Evolutionary conservation across 1,140 invertebrate genomes (phyloP), one percentile per base, ranked within the genome.

Genomic region (Mya arenaria): DNA sequence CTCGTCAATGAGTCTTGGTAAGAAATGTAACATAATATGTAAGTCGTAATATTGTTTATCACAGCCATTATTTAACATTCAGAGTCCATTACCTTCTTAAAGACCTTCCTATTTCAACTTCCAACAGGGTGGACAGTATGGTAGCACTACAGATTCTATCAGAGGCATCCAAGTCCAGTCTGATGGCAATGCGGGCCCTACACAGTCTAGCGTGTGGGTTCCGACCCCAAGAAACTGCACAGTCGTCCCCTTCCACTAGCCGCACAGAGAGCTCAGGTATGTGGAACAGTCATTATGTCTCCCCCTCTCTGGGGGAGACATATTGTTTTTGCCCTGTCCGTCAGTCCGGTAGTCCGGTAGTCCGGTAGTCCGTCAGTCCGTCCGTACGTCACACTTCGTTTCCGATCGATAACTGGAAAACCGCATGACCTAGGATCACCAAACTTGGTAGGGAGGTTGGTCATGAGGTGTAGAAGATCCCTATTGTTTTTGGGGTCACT

Each of bases 1-100:
- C 86, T 92, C 13, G 88, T 89, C 36, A 87, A 86, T 82, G 92
- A 92, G 83, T 92, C 84, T 44, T 92, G 92, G 92, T 92, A 84
- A 80, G 86, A 72, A 13, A 37, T 41, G n/a, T 15, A 60, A 0
- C 1, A 5, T 39, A 23, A 60, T 28, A 13, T 17, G 10, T 60
- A 13, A 10, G 10, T 10, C 25, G 8, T 13, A 13, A 28, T 10
- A 13, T 60, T 60, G 10, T 60, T 60, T 10, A 10, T 60, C 25
- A 60, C 28, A 17, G 15, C 25, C 23, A n/a, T 10, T 8, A 13
- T 13, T 60, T 13, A 25, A n/a, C 13, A 28, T 60, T 10, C 56
- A 48, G 44, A 13, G 10, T 48, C 10, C 10, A 48, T 48, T 10
- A 60, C 8, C 15, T 60, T 13, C 25, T 60, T 28, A 60, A 28